A percentile compares a stretch with the other conserved stretches of the same genome.
phyloP scores from a whole-genome alignment of 2,113 vertebrate species.

The Telmatochromis bifrenatus region DNA sequence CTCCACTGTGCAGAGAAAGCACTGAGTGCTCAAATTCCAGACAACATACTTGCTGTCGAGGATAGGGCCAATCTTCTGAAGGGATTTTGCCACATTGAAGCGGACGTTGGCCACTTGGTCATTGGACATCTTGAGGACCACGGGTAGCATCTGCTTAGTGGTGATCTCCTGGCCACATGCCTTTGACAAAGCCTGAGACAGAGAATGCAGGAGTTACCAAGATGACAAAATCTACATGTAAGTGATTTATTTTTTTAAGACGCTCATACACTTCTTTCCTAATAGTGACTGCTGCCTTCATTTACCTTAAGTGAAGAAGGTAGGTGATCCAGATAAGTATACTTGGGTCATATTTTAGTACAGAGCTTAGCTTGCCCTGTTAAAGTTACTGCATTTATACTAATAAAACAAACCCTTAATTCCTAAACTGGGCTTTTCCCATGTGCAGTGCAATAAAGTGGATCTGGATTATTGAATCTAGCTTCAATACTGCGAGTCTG shows the following conservation, averaged over 20 bases:
- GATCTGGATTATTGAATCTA: background rate
- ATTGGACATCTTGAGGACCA: constrained; percentile 85
- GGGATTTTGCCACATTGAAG: constrained; percentile 89
- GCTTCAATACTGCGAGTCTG: background rate
- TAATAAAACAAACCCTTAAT: background rate
- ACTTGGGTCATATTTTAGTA: background rate
- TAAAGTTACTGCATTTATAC: background rate
- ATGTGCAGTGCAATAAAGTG: background rate
- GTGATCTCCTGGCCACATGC: constrained; percentile 87
- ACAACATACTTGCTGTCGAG: constrained; percentile 75
- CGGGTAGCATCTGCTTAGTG: constrained; percentile 87
- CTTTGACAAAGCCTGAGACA: constrained; percentile 77
- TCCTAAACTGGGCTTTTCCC: background rate
- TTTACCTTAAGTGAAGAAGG: background rate
- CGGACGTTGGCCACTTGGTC: constrained; percentile 91
- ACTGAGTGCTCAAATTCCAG: background rate
- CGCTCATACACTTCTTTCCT: background rate
- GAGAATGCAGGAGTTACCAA: background rate
- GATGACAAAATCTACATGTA: background rate
- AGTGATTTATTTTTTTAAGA: background rate
- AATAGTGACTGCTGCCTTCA: background rate
- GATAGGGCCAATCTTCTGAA: constrained; percentile 86
- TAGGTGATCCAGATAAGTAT: background rate
- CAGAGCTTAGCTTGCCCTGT: background rate
- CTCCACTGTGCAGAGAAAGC: background rate